phyloP scores from a whole-genome alignment of 2,797 vertebrate genomes.

The Chloroceryle amazona region DNA sequence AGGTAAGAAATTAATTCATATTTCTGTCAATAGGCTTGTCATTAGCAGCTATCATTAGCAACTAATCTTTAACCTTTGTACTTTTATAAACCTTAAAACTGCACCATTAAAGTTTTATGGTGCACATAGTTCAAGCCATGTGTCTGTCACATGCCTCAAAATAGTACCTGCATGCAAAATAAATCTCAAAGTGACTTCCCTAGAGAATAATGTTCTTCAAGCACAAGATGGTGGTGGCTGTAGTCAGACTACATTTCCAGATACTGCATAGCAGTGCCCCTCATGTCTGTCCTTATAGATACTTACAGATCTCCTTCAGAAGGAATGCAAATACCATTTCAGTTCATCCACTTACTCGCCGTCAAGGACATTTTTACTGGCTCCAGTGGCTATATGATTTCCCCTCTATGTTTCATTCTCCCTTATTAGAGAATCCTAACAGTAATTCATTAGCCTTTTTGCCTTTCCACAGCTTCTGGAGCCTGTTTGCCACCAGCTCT shows the following conservation, averaged over 20 bases:
- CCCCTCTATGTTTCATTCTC: background rate
- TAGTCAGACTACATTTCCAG: background rate
- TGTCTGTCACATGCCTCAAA: background rate
- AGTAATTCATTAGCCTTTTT: background rate
- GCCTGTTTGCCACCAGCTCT: conserved; percentile 97
- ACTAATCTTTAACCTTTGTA: background rate
- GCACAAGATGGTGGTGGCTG: background rate
- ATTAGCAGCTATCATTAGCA: background rate
- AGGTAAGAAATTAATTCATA: background rate
- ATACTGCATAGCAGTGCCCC: background rate
- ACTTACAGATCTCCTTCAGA: background rate
- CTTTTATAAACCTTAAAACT: background rate
- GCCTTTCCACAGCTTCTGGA: conserved; percentile 88
- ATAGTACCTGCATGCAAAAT: background rate
- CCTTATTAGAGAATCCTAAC: background rate
- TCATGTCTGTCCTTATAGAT: background rate
- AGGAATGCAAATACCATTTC: background rate
- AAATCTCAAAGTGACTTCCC: background rate
- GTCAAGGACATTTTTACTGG: background rate
- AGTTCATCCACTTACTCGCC: background rate
- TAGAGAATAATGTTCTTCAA: background rate
- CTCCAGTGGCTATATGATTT: background rate
- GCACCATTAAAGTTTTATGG: background rate
- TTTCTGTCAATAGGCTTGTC: background rate
- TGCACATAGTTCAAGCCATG: background rate